These are phyloP conservation scores for Phyllotis vaccarum DNA, from an alignment of 2,797 vertebrate genomes.

Conservation along the genomic window DNA sequence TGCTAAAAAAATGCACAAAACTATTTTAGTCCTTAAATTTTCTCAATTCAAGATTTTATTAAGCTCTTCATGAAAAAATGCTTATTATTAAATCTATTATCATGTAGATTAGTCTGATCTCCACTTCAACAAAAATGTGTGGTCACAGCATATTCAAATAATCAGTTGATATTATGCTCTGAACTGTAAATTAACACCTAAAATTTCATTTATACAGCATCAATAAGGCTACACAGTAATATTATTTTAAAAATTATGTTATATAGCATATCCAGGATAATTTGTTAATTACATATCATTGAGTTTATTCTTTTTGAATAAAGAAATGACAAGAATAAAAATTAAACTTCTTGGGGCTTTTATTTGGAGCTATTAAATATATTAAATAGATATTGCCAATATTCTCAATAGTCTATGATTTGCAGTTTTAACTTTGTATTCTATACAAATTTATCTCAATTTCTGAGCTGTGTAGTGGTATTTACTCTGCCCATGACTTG, in stretches of 20 bases:
- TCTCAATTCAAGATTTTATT: constrained; percentile 46
- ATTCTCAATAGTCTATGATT: neutral
- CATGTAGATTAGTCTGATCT: neutral
- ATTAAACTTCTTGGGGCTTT: neutral
- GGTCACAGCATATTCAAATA: neutral
- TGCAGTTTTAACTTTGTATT: neutral
- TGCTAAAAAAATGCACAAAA: constrained; percentile 67
- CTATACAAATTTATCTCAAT: neutral
- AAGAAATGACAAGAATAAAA: neutral
- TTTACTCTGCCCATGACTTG: too few relatives aligned
- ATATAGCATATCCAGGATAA: neutral
- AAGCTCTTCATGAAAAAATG: constrained; percentile 63
- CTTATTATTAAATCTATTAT: neutral
- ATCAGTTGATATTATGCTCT: neutral
- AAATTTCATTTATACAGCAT: neutral
- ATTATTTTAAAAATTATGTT: neutral
- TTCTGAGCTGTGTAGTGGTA: neutral
- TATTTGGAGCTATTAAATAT: neutral
- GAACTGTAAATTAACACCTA: neutral
- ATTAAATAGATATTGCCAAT: neutral
- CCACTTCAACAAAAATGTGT: neutral
- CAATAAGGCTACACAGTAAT: neutral
- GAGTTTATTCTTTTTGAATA: neutral
- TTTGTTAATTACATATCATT: neutral
- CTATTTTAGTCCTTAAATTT: constrained; percentile 22